Conservation (phyloP, 1,140 invertebrate species). For the Ostrea denselamellosa region DNA sequence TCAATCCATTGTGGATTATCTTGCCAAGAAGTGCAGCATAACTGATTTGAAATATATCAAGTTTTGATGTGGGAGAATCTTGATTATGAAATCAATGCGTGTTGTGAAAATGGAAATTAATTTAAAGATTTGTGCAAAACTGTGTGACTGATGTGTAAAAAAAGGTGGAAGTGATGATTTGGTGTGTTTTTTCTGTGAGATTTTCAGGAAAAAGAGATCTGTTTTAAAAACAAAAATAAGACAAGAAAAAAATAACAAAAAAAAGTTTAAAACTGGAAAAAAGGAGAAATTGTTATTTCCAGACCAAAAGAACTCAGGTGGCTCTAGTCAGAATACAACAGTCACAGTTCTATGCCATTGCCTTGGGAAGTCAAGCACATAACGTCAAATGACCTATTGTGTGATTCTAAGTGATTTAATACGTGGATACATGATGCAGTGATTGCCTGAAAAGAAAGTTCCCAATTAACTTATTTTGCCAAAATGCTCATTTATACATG, state of each 20-base stretch:
- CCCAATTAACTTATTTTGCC: conserved; percentile 1
- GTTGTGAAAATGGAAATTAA: conserved; percentile 1
- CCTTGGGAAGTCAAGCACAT: conserved; percentile 27
- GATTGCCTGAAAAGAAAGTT: conserved; percentile 12
- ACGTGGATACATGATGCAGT: conserved; percentile 22
- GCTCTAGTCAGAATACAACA: conserved; percentile 16
- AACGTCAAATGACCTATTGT: conserved; percentile 4
- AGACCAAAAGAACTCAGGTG: not conserved
- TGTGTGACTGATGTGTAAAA: not conserved
- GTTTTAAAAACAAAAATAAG: not conserved
- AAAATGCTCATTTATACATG: conserved; percentile 31
- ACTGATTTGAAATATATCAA: not conserved
- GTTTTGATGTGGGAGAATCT: not conserved
- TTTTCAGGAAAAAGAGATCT: conserved; percentile 16
- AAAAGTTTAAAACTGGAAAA: not conserved
- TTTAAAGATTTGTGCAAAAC: conserved; percentile 18
- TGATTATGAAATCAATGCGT: not conserved
- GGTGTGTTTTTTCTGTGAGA: not conserved
- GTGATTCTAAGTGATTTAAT: not conserved
- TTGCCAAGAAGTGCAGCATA: conserved; percentile 34
- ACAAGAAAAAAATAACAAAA: no score
- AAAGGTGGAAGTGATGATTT: not conserved
- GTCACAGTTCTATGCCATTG: conserved; percentile 15
- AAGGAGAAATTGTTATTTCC: not conserved
- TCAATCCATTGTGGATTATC: conserved; percentile 7